Base-by-base conservation (phyloP, 37 sponge, comb jelly and placozoan species). In the Chondrilla cf. caribensis region DNA sequence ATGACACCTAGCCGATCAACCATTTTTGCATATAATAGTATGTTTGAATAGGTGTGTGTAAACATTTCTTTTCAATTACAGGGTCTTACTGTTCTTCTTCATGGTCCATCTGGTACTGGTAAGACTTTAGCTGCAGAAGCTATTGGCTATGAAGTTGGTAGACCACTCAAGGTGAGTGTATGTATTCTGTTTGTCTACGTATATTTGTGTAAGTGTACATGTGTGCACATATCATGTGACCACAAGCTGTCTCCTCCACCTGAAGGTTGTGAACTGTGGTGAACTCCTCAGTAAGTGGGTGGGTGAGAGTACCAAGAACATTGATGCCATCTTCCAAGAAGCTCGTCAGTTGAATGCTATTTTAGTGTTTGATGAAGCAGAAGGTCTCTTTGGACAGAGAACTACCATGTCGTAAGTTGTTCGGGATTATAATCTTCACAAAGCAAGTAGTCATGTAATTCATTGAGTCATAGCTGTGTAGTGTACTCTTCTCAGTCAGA, bases 251-350 rank as follows among this genome's bases (percentile, higher is more conserved):
- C 38, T 4, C 31, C 37, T 43, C 6, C 5, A 24, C 79, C 4
- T 40, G 3, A 47, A 91, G 92, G 94, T 93, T 33, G 84, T 94
- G 26, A 94, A 94, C 83, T 90, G 94, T 72, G 94, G 91, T 3
- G 94, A 94, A 60, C 82, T 94, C 80, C 71, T 94, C 42, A 93
- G 94, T 67, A 93, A 93, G 68, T 93, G 94, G 94, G 94, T 93
- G 35, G 94, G 94, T 33, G 90, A 93, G 80, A 93, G 94, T 60
- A 87, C 90, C 26, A 93, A 93, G 80, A 93, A 93, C 70, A 93
- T 93, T 67, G 90, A 93, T 62, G 82, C 94, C 44, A 87, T 94
- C 36, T 94, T 94, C 73, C 88, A 94, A 36, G 94, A 94, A 43
- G 91, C 90, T 15, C 51, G 88, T 15, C 71, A 80, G 44, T 47